These are phyloP conservation scores for Nomada goodeniana DNA, from an alignment of 2,888 invertebrate species.

Conservation along the genomic window DNA sequence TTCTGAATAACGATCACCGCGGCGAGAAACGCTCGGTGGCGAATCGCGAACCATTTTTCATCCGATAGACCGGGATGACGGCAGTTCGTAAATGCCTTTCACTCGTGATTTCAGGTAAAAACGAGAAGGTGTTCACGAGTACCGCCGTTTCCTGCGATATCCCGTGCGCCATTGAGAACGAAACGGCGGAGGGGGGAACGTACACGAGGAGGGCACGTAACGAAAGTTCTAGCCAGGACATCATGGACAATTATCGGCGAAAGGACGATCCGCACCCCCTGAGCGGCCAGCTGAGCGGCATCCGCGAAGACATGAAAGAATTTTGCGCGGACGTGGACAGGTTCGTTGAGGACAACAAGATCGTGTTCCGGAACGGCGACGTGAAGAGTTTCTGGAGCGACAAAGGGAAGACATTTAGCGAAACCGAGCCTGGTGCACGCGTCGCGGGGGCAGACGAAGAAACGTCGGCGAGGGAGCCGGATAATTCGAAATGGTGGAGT, in stretches of 20 bases:
- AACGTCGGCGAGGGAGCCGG: neutral
- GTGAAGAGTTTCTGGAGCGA: conserved; percentile 65
- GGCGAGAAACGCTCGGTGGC: conserved; percentile 13
- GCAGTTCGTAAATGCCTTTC: neutral
- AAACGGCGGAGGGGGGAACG: neutral
- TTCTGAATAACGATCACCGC: conserved; percentile 15
- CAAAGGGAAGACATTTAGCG: neutral
- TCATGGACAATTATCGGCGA: conserved; percentile 36
- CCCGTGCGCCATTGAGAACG: no score
- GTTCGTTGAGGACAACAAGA: conserved; percentile 71
- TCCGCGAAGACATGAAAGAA: conserved; percentile 72
- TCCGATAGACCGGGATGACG: neutral
- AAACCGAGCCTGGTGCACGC: neutral
- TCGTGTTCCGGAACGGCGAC: conserved; percentile 68
- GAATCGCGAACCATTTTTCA: conserved; percentile 9
- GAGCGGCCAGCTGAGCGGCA: conserved; percentile 64
- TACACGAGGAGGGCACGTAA: neutral
- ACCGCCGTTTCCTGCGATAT: conserved; percentile 25
- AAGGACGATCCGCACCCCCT: conserved; percentile 38
- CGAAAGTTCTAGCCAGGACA: neutral
- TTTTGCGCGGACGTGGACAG: conserved; percentile 70
- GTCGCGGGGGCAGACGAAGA: neutral
- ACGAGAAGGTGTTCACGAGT: neutral
- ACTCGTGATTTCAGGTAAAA: conserved; percentile 17
- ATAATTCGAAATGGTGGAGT: conserved; percentile 54